phyloP scores from a whole-genome alignment of 2,888 invertebrate species.

The Epicampocera succincta region DNA sequence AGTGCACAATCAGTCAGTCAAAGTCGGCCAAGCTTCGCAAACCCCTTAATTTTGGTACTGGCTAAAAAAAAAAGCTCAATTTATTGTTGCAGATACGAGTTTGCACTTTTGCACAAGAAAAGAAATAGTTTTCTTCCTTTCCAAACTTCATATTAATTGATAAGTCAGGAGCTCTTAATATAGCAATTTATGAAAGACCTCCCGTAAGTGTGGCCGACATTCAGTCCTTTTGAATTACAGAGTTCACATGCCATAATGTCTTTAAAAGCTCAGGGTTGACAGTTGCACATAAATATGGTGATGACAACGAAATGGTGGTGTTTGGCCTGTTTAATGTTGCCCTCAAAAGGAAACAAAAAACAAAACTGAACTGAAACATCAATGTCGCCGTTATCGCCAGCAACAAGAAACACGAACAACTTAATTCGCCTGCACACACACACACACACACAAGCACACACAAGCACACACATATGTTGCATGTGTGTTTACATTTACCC shows the following conservation, averaged over 20 bases:
- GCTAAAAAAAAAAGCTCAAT: too few species aligned
- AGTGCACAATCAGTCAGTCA: too few species aligned
- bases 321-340: constrained; percentile 11
- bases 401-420: background rate
- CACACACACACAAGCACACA: background rate
- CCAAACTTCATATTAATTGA: too few species aligned
- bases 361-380: background rate
- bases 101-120: too few species aligned
- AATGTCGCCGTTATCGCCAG: constrained; percentile 12
- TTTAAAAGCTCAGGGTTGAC: background rate
- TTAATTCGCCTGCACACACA: background rate
- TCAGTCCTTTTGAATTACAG: background rate
- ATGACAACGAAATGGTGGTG: constrained; percentile 10
- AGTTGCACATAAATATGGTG: background rate
- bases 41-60: too few species aligned
- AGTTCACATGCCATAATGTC: background rate
- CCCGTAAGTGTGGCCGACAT: too few species aligned
- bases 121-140: too few species aligned
- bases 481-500: too few species aligned
- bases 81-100: too few species aligned
- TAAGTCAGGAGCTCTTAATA: too few species aligned
- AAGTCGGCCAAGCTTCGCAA: too few species aligned
- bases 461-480: background rate
- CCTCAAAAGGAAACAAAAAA: background rate
- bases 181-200: too few species aligned